Evolutionary conservation across 2,888 invertebrate species (phyloP).

Genomic region (Sphaerophoria rueppellii): DNA sequence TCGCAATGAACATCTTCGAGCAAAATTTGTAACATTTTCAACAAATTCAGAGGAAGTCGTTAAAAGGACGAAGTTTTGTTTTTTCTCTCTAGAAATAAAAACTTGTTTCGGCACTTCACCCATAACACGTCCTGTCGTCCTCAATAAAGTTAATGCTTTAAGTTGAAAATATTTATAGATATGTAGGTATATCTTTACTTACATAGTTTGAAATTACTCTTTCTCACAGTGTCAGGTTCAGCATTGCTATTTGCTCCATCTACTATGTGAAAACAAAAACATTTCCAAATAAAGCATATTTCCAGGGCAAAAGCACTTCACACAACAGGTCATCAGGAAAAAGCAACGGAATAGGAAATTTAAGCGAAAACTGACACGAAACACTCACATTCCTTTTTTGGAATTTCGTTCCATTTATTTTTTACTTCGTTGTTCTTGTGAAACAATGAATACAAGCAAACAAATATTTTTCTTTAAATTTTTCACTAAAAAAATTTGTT

Average conservation of each 20-base stretch:
- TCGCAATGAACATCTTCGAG: neutral
- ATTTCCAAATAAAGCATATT: conserved; percentile 49
- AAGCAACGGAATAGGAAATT: conserved; percentile 17
- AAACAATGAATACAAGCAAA: conserved; percentile 28
- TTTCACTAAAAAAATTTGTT: conserved; percentile 44
- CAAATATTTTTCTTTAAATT: conserved; percentile 36
- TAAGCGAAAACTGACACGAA: conserved; percentile 3
- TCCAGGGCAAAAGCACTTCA: conserved; percentile 30
- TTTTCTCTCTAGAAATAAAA: neutral
- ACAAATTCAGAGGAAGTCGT: neutral
- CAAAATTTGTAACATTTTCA: neutral
- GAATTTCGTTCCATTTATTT: conserved; percentile 41
- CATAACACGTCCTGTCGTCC: conserved; percentile 6
- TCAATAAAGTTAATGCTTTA: conserved; percentile 15
- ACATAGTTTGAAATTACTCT: neutral
- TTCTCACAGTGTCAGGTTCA: conserved; percentile 1
- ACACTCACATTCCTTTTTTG: conserved; percentile 16
- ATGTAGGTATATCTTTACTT: neutral
- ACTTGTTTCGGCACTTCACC: conserved; percentile 1
- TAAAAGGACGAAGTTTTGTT: neutral
- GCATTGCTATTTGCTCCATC: neutral
- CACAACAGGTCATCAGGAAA: conserved; percentile 17
- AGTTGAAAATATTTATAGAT: conserved; percentile 7
- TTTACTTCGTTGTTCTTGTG: neutral
- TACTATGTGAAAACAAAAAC: conserved; percentile 15